These are phyloP conservation scores for Hypena proboscidalis DNA, from an alignment of 2,888 invertebrate genomes.

Conservation along the genomic window DNA sequence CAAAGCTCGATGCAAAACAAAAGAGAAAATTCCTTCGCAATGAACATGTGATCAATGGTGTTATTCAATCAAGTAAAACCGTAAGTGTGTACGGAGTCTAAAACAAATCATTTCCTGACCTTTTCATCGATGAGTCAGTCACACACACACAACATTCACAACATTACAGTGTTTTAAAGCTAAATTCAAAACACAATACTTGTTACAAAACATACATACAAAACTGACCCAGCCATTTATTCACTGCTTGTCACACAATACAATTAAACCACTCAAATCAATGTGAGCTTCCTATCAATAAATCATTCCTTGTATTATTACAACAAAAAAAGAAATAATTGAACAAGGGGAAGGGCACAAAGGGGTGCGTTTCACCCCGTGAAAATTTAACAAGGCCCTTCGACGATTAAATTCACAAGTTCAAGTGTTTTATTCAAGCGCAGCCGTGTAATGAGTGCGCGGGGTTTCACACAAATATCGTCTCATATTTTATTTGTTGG, in stretches of 20 bases:
- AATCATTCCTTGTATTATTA: conserved; percentile 23
- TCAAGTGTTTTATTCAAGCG: conserved; percentile 23
- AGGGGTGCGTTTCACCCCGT: conserved; percentile 50
- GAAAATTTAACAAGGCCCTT: conserved; percentile 73
- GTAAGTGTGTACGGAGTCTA: no score
- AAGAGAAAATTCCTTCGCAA: no score
- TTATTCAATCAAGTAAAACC: no score
- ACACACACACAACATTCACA: no score
- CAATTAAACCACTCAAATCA: conserved; percentile 4
- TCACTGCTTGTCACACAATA: no score
- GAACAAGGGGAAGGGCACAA: conserved; percentile 33
- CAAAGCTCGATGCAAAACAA: no score
- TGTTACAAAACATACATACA: no score
- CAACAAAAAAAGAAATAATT: conserved; percentile 26
- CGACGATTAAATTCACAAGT: conserved; percentile 20
- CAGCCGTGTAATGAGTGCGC: conserved; percentile 13
- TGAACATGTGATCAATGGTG: no score
- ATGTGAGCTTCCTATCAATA: conserved; percentile 22
- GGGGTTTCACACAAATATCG: conserved; percentile 3
- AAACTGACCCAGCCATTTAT: no score
- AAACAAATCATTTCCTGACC: no score
- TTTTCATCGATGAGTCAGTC: no score
- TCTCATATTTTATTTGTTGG: neutral
- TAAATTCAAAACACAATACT: neutral
- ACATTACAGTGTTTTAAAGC: no score